phyloP scores from a whole-genome alignment of 1,140 invertebrate species.

The Drosophila biarmipes region DNA sequence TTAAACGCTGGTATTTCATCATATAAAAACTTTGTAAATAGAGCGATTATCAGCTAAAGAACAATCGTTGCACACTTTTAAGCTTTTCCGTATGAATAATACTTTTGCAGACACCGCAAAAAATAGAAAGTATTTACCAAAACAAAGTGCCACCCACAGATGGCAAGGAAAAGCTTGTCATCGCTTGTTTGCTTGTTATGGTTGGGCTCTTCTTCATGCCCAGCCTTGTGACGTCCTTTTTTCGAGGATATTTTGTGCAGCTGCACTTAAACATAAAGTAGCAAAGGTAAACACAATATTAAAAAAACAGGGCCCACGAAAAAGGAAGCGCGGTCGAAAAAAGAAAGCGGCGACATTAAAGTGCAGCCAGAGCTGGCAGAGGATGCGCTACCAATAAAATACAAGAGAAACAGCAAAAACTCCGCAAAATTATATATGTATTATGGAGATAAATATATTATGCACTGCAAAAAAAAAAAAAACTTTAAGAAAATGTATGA shows the following conservation, averaged over 20 bases:
- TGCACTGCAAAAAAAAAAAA: constrained; percentile 6
- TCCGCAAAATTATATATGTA: constrained; percentile 76
- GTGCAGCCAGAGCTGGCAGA: constrained; percentile 34
- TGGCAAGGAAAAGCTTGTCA: constrained; percentile 56
- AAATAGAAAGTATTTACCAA: constrained; percentile 63
- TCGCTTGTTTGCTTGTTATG: constrained; percentile 63
- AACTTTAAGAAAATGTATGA: no score
- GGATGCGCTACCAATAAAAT: constrained; percentile 63
- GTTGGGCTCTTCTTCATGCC: constrained; percentile 18
- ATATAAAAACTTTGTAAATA: not conserved
- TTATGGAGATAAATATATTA: constrained; percentile 68
- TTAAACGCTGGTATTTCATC: no score
- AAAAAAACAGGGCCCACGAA: constrained; percentile 57
- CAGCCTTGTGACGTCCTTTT: constrained; percentile 27
- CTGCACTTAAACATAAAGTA: constrained; percentile 81
- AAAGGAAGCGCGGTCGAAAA: constrained; percentile 11
- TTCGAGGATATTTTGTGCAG: constrained; percentile 64
- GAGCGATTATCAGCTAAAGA: not conserved
- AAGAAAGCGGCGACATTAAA: constrained; percentile 35
- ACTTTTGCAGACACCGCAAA: constrained; percentile 55
- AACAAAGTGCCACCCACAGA: constrained; percentile 52
- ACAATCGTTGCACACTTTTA: constrained; percentile 38
- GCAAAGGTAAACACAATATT: constrained; percentile 77
- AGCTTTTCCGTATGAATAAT: constrained; percentile 70
- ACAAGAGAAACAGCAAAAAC: constrained; percentile 43